Evolutionary conservation across 1,140 invertebrate species (phyloP).

Genomic region (Acromyrmex heyeri): DNA sequence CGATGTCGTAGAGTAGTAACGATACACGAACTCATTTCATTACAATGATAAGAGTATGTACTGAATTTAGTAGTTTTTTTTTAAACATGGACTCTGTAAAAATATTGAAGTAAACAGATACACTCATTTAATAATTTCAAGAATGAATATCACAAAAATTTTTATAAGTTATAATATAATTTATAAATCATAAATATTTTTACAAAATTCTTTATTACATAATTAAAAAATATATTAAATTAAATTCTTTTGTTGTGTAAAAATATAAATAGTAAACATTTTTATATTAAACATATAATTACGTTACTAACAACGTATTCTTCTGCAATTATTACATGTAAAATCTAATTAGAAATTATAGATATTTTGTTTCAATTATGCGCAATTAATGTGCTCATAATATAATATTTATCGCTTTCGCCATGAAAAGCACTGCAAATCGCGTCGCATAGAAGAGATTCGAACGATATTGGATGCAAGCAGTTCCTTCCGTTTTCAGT

Average conservation of each 20-base stretch:
- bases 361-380: background rate
- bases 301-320: background rate
- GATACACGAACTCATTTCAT: constrained; percentile 11
- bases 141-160: background rate
- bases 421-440: constrained; percentile 13
- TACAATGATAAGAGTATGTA: constrained; percentile 1
- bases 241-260: background rate
- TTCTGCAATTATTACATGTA: background rate
- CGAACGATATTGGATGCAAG: constrained; percentile 33
- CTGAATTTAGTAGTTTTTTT: background rate
- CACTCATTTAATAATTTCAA: background rate
- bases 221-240: background rate
- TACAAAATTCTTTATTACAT: background rate
- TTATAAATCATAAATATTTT: background rate
- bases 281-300: background rate
- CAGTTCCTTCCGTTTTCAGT: constrained; percentile 41
- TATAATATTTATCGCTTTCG: constrained; percentile 30
- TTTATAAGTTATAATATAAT: background rate
- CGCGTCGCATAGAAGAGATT: constrained; percentile 10
- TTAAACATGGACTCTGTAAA: background rate
- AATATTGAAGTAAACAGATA: background rate
- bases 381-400: constrained; percentile 24
- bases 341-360: background rate
- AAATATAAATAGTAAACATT: background rate
- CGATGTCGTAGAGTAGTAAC: background rate